Conservation (phyloP, 2,888 invertebrate species). For the Phengaris arion region DNA sequence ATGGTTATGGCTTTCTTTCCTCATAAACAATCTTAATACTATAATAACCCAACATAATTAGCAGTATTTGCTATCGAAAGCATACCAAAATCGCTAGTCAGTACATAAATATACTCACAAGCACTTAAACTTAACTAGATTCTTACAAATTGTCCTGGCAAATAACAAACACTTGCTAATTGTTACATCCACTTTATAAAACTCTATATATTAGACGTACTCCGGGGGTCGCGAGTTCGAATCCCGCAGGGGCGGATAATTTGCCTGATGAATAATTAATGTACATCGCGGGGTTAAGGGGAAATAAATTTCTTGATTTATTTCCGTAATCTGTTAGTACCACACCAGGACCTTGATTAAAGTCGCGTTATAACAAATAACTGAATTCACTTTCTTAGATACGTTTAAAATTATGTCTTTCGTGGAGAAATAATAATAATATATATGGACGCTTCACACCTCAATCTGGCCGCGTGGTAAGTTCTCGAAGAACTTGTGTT, state of each 20-base stretch:
- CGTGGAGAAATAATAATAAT: background rate
- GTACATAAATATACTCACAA: too few relatives aligned
- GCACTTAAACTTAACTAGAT: too few relatives aligned
- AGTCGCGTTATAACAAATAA: background rate
- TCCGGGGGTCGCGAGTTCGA: background rate
- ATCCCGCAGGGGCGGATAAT: slow-evolving; percentile 12
- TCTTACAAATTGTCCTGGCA: background rate
- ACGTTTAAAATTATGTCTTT: background rate
- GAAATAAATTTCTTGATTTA: slow-evolving; percentile 15
- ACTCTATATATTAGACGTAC: background rate
- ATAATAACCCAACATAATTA: too few relatives aligned
- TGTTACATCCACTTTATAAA: slow-evolving; percentile 7
- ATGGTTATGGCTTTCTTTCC: too few relatives aligned
- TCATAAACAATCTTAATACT: too few relatives aligned
- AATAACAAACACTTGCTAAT: background rate
- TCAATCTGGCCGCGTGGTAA: too few relatives aligned
- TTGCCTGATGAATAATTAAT: slow-evolving; percentile 1
- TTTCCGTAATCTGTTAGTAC: background rate
- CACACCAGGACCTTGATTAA: background rate
- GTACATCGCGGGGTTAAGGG: slow-evolving; percentile 9
- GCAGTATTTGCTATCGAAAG: too few relatives aligned
- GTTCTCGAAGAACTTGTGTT: too few relatives aligned
- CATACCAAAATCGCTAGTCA: too few relatives aligned
- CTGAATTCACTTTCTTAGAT: slow-evolving; percentile 1
- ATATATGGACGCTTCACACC: too few relatives aligned